Conservation (phyloP, 64 coral and sea anemone genomes). For the Stichodactyla helianthus region DNA sequence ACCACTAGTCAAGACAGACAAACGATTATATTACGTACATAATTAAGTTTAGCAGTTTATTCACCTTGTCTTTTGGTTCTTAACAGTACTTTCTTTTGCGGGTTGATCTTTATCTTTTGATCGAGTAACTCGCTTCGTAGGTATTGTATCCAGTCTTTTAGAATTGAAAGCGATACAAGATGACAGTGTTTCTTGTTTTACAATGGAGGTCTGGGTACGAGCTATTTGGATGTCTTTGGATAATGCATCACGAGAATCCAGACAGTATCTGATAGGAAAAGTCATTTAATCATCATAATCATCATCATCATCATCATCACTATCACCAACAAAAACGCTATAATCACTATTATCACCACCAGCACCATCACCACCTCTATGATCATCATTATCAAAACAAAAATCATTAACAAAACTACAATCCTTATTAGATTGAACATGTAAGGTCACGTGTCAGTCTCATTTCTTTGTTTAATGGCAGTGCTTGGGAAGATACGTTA, state of each 20-base stretch:
- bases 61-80: not conserved
- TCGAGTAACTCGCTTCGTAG: not conserved
- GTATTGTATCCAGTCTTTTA: slow-evolving; percentile 9
- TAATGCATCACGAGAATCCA: slow-evolving; percentile 32
- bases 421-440: no score
- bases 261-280: slow-evolving; percentile 40
- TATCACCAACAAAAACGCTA: no score
- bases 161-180: slow-evolving; percentile 2
- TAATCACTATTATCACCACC: no score
- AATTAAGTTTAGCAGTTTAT: no score
- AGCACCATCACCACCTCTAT: no score
- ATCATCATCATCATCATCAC: not conserved
- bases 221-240: slow-evolving; percentile 35
- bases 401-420: no score
- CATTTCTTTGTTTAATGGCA: no score
- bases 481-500: no score
- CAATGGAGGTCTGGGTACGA: slow-evolving; percentile 10
- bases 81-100: not conserved
- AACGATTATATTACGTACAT: no score
- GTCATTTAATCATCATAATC: not conserved
- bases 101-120: not conserved
- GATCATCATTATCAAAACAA: no score
- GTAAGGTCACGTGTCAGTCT: no score
- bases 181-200: slow-evolving; percentile 49
- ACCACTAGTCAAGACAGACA: no score